Conservation (phyloP, 2,113 vertebrate species). For the Cervus canadensis region DNA sequence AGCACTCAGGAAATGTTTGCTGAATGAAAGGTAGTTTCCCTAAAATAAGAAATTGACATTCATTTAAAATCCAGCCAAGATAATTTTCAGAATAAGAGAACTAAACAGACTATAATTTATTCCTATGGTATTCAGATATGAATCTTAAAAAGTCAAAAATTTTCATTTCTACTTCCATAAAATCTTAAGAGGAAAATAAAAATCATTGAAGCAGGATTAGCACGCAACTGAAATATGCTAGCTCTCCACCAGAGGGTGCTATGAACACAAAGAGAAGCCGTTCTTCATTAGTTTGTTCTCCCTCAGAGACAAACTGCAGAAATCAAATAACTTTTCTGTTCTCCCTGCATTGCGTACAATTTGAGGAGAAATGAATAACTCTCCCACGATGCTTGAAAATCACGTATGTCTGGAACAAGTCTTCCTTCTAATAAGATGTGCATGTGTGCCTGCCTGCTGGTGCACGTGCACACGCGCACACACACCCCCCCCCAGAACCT, state of each 20-base stretch:
- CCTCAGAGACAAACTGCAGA: not conserved
- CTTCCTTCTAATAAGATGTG: not conserved
- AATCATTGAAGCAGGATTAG: not conserved
- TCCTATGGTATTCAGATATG: not conserved
- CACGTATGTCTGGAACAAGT: not conserved
- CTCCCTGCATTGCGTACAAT: constrained; percentile 17
- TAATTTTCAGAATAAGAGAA: not conserved
- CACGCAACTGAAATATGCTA: constrained; percentile 23
- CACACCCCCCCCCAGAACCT: not conserved
- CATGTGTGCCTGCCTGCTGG: not conserved
- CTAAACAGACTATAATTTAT: not conserved
- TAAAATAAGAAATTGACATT: constrained; percentile 2
- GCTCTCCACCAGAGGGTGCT: constrained; percentile 54
- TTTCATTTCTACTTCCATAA: constrained; percentile 18
- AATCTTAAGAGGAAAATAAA: constrained; percentile 4
- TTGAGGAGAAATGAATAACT: constrained; percentile 12
- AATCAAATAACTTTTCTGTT: constrained; percentile 14
- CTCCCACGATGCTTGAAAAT: not conserved
- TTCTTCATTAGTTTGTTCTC: constrained; percentile 1
- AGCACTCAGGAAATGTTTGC: not conserved
- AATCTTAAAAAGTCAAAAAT: not conserved
- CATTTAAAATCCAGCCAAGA: constrained; percentile 11
- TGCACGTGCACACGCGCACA: not conserved
- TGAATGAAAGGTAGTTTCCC: not conserved
- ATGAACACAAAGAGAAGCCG: constrained; percentile 41